Evolutionary conservation across 2,113 vertebrate genomes (phyloP).

Genomic region (Tympanuchus pallidicinctus): DNA sequence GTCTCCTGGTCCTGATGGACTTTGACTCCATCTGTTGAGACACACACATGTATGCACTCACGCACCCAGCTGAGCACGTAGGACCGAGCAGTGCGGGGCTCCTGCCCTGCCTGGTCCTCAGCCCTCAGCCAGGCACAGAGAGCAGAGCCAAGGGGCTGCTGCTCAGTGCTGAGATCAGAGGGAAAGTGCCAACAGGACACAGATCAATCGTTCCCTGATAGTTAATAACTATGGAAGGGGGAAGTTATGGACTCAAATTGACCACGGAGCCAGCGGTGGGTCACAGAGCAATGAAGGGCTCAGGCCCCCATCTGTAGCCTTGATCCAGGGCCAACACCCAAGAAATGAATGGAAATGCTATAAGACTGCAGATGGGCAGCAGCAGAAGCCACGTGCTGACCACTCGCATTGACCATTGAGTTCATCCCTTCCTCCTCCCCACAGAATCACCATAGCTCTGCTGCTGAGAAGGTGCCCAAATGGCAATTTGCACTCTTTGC

Average conservation of each 20-base stretch:
- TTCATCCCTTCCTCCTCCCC: neutral
- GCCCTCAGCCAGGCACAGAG: neutral
- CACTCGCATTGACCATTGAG: neutral
- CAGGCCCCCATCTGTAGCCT: neutral
- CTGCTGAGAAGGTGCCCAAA: neutral
- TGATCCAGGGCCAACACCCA: too few relatives aligned
- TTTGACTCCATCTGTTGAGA: neutral
- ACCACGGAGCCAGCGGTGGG: neutral
- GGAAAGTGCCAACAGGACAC: neutral
- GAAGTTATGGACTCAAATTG: neutral
- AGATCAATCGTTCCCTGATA: neutral
- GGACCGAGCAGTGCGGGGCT: neutral
- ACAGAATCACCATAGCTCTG: neutral
- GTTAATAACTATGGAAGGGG: neutral
- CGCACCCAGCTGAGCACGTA: accelerated
- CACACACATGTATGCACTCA: neutral
- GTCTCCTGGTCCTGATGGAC: neutral
- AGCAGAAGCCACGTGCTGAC: neutral
- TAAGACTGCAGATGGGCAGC: accelerated
- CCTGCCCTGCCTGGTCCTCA: too few relatives aligned
- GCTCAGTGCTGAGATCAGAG: neutral
- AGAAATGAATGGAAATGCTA: neutral
- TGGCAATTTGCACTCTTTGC: neutral
- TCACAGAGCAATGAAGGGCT: neutral
- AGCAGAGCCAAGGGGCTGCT: neutral